phyloP scores from a whole-genome alignment of 1,140 invertebrate genomes.

The Uloborus diversus region DNA sequence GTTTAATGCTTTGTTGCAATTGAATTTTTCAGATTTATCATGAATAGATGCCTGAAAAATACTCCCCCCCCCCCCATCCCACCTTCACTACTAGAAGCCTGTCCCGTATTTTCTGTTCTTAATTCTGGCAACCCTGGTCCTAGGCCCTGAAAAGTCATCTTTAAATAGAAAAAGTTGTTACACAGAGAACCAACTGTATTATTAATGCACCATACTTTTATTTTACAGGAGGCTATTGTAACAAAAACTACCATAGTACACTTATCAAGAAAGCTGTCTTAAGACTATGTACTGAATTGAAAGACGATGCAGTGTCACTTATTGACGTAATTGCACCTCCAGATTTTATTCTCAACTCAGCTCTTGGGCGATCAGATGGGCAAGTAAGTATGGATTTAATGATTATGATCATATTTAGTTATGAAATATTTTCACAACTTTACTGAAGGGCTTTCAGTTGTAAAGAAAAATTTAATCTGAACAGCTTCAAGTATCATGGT shows the following conservation, averaged over 20 bases:
- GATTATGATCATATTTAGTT: no score
- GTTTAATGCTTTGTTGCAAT: no score
- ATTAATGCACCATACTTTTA: neutral
- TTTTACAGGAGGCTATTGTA: constrained; percentile 54
- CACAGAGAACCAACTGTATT: neutral
- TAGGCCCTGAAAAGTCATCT: no score
- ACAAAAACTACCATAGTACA: constrained; percentile 10
- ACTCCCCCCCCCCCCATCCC: no score
- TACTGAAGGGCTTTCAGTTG: neutral
- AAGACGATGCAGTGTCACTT: constrained; percentile 78
- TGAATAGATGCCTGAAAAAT: no score
- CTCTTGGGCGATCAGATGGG: constrained; percentile 76
- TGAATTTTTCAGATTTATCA: no score
- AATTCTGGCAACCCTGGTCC: no score
- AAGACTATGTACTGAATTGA: constrained; percentile 72
- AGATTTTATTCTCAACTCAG: constrained; percentile 85
- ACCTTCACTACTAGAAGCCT: no score
- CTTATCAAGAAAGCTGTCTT: constrained; percentile 69
- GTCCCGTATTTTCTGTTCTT: no score
- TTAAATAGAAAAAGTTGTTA: no score
- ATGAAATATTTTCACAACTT: constrained; percentile 31
- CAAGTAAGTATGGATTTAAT: constrained; percentile 57
- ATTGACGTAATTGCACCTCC: constrained; percentile 86
- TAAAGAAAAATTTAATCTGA: neutral
- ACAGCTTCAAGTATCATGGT: no score